Evolutionary conservation across 2,888 invertebrate genomes (phyloP).

Genomic region (Hirtodrosophila duncani): DNA sequence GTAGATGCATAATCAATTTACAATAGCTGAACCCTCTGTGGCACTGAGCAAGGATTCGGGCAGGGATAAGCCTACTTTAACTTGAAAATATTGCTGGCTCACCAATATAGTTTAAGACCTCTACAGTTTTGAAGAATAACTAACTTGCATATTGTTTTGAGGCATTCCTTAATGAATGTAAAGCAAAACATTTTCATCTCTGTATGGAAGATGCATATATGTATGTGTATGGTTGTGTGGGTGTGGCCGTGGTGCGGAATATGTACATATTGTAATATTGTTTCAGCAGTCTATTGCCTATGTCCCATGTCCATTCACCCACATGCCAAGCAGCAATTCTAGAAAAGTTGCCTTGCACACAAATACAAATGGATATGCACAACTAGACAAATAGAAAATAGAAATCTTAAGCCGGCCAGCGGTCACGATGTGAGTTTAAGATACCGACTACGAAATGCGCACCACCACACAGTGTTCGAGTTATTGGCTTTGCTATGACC

Average conservation of each 20-base stretch:
- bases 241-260: conserved; percentile 21
- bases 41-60: conserved; percentile 24
- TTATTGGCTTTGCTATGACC: conserved; percentile 50
- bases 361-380: conserved; percentile 1
- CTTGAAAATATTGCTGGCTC: conserved; percentile 66
- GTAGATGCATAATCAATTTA: conserved; percentile 54
- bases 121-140: conserved; percentile 38
- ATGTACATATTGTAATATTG: conserved; percentile 49
- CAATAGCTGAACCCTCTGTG: conserved; percentile 35
- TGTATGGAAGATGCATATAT: conserved; percentile 6
- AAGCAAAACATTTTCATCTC: conserved; percentile 37
- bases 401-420: conserved; percentile 50
- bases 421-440: conserved; percentile 49
- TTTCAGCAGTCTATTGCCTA: conserved; percentile 45
- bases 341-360: conserved; percentile 18
- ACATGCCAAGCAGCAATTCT: conserved; percentile 52
- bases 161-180: conserved; percentile 59
- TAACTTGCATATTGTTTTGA: conserved; percentile 59
- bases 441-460: conserved; percentile 65
- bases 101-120: conserved; percentile 33
- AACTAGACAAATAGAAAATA: conserved; percentile 20
- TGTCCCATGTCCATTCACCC: conserved; percentile 31
- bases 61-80: conserved; percentile 67
- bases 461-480: conserved; percentile 25
- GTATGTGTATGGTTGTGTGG: too few species aligned